Evolutionary conservation across 2,797 vertebrate genomes (phyloP), one percentile per base, ranked within the genome.

Genomic region (Peromyscus eremicus): DNA sequence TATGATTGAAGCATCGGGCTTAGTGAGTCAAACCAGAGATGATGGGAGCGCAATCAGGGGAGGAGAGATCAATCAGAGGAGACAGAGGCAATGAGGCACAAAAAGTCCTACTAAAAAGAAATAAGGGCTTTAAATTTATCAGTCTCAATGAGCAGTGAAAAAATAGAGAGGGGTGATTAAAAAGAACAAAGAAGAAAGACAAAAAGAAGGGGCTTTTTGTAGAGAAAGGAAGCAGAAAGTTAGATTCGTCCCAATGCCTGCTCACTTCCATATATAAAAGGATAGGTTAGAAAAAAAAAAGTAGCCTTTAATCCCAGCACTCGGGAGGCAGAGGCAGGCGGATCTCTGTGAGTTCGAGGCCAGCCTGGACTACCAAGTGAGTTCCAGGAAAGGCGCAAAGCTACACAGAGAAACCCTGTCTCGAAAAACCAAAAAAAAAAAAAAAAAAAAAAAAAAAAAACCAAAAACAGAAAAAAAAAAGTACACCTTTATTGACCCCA

Each of bases 61-160:
- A 84, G 46, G 21, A 52, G 25, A 86, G 14, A 81, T 89, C 68
- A 86, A 94, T 92, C 81, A 87, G 37, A 32, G 46, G 43, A 87
- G 81, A 81, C 70, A 89, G 85, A 94, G 34, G 49, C 57, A 92
- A 93, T 40, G 52, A 96, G 70, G 62, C 85, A 1, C 29, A 75
- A 64, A 94, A 68, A n/a, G 9, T n/a, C 57, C 37, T 52, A 49
- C 23, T 46, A 57, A 89, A 76, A 49, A 49, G 64, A 93, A 93
- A 83, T 14, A 27, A 81, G 52, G 32, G 29, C 25, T 92, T 94
- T 83, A 86, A 62, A 91, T 94, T 71, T 75, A 25, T 32, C 43
- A 94, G 89, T 49, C 77, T 91, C 85, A 71, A 83, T 82, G 29
- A 93, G 21, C 37, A 84, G 62, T 2, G 12, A 32, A 43, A 83